Evolutionary conservation across 2,113 vertebrate species (phyloP).

Genomic region (Calidris pygmaea): DNA sequence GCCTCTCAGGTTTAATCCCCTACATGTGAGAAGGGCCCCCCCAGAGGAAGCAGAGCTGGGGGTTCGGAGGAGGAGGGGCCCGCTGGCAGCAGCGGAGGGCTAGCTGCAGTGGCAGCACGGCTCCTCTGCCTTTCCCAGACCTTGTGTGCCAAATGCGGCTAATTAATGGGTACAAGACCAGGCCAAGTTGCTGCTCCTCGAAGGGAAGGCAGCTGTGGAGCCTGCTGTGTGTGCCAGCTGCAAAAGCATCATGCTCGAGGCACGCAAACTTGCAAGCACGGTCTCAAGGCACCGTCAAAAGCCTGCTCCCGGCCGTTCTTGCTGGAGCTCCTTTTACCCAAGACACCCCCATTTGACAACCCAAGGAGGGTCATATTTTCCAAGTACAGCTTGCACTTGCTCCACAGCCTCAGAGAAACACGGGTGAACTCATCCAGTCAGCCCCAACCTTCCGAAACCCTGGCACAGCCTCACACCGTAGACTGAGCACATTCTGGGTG

Average conservation of each 20-base stretch:
- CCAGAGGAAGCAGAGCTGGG: neutral
- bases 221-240: neutral
- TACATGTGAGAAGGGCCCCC: accelerated
- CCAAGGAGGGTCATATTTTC: neutral
- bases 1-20: neutral
- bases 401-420: neutral
- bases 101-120: neutral
- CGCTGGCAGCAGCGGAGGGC: accelerated
- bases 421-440: neutral
- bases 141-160: accelerated
- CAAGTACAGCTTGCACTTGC: neutral
- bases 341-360: neutral
- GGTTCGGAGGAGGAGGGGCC: neutral
- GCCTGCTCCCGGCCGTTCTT: neutral
- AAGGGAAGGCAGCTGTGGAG: neutral
- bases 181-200: neutral
- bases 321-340: neutral
- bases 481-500: neutral
- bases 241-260: neutral
- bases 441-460: neutral
- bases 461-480: neutral
- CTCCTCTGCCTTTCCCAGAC: neutral
- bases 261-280: neutral
- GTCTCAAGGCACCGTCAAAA: neutral
- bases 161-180: neutral